These are phyloP conservation scores for Wasmannia auropunctata DNA, from an alignment of 1,140 invertebrate genomes.

Conservation along the genomic window DNA sequence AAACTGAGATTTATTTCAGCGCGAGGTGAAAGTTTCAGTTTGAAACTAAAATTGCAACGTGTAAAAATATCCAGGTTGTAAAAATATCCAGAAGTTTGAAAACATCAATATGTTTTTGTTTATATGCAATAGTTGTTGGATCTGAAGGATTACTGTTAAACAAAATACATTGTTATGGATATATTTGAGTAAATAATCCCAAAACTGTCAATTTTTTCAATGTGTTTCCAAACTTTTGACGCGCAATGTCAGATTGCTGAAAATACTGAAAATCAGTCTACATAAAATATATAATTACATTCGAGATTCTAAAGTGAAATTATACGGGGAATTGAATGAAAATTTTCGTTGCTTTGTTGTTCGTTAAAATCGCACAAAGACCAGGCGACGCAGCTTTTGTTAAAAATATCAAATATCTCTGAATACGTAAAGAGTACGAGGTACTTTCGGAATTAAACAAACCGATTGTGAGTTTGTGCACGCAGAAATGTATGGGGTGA, in stretches of 20 bases:
- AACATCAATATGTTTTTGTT: too few species aligned
- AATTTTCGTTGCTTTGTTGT: not conserved
- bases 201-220: too few species aligned
- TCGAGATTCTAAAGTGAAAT: not conserved
- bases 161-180: too few species aligned
- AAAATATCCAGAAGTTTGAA: too few species aligned
- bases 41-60: not conserved
- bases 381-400: not conserved
- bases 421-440: not conserved
- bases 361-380: not conserved
- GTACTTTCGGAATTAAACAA: not conserved
- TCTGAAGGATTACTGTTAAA: too few species aligned
- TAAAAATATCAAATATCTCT: not conserved
- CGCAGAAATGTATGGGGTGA: not conserved
- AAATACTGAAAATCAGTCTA: not conserved
- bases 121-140: too few species aligned
- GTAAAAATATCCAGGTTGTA: not conserved
- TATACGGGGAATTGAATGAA: not conserved
- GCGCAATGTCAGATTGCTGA: too few species aligned
- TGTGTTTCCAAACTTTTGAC: too few species aligned
- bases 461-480: not conserved
- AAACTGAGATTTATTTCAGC: not conserved
- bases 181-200: too few species aligned
- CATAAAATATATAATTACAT: not conserved
- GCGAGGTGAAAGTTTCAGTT: too few species aligned